Base-by-base conservation (phyloP, 2,113 vertebrate genomes). In the Lepidothrix coronata region DNA sequence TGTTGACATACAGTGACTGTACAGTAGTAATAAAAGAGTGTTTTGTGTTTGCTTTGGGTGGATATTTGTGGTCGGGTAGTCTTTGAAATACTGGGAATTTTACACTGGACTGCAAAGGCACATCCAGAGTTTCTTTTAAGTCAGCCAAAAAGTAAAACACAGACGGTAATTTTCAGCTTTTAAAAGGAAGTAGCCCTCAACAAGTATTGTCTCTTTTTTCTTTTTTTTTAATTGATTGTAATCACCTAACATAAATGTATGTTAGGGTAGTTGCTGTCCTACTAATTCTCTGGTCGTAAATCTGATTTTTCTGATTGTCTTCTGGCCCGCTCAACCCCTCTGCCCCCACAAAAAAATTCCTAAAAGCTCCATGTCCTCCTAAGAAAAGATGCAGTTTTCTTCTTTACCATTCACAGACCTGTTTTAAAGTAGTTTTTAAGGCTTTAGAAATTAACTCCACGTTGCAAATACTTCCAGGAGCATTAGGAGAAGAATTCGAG, bases 331-430 rank as follows among this genome's bases (percentile, higher is more conserved):
- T 85, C 14, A 46, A 1, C 10, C 54, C 7, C 20, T 48, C 24
- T 41, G 5, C 9, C 31, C 8, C 4, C 5, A 4, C 6, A 57
- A 62, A 61, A 30, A 44, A 11, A 1, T 33, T 61, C 14, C 24
- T 49, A 55, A 78, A 78, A 66, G 8, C 51, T 70, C 39, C 30
- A 11, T 48, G 48, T 48, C 51, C 46, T 78, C 39, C 16, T 55
- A 77, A 63, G 21, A 74, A 59, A 75, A 55, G 3, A 18, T 5
- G 8, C 0, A 0, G 55, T 9, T 41, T 80, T 41, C 16, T 63
- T 55, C 4, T 39, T 91, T 62, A 52, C 35, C 39, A 18, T 79
- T 63, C 35, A 59, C 30, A 67, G 57, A 31, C 52, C 8, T 72
- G 23, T 52, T 78, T 75, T 63, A 35, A 79, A 65, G 66, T 12